Evolutionary conservation across 2,113 vertebrate species (phyloP), one percentile per base, ranked within the genome.

Genomic region (Peromyscus maniculatus): DNA sequence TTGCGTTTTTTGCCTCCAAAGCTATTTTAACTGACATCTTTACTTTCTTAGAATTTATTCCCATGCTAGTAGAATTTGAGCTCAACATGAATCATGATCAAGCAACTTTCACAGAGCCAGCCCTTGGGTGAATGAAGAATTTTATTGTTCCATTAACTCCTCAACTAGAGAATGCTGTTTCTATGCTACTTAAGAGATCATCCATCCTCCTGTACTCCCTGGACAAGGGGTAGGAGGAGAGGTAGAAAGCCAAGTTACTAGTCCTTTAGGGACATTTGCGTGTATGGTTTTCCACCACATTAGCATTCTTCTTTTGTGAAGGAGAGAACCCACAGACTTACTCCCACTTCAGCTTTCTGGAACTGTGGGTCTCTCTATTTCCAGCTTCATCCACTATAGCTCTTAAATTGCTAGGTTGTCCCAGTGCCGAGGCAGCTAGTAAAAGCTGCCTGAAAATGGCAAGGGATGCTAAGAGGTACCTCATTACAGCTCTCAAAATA

Each of bases 401-500:
- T 95, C 96, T 79, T 95, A 97, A 98, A 97, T 98, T 97, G 91
- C 97, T 97, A 97, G 96, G 95, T 97, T 97, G 93, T 87, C n/a
- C 93, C 87, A 5, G 2, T 89, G 87, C 96, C 95, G 93, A 87
- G 87, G 94, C 28, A 22, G 94, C 95, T 83, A 94, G 98, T 89
- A 55, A 96, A 97, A 95, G 89, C 91, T 95, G 94, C 93, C 93
- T 97, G 94, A 94, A 97, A 98, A 97, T 98, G 97, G 95, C 93
- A 97, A 97, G 87, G 93, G 95, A 89, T 87, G 71, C 96, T 71
- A 89, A 93, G 91, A 96, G 91, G 94, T 59, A 94, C 77, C 91
- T 98, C 93, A 98, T 98, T 98, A 98, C 17, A 78, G 74, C 31
- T 98, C 97, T 89, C 74, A 94, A 97, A 98, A 97, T 98, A 98